Conservation (phyloP, 2,888 invertebrate genomes). For the Eristalis tenax region DNA sequence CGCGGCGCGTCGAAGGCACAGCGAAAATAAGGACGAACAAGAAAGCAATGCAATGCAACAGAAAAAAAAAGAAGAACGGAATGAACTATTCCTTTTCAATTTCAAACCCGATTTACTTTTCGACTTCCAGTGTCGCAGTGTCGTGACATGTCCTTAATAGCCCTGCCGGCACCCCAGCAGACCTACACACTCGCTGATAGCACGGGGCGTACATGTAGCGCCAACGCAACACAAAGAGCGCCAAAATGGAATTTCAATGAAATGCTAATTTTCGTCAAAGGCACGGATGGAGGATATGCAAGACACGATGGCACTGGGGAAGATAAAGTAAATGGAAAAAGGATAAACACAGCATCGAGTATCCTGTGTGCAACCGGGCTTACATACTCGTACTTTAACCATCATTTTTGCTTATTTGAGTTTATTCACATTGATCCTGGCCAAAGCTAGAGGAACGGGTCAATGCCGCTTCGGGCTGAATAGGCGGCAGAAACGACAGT, state of each 20-base stretch:
- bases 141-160: constrained; percentile 71
- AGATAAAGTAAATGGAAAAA: constrained; percentile 53
- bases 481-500: background rate
- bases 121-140: constrained; percentile 69
- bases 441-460: background rate
- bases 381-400: constrained; percentile 23
- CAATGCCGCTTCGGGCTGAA: background rate
- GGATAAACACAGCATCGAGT: constrained; percentile 31
- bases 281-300: constrained; percentile 67
- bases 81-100: constrained; percentile 70
- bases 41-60: background rate
- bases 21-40: background rate
- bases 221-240: constrained; percentile 51
- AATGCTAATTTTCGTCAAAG: constrained; percentile 69
- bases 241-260: constrained; percentile 71
- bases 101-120: constrained; percentile 72
- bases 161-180: constrained; percentile 53
- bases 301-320: constrained; percentile 55
- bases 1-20: constrained; percentile 4
- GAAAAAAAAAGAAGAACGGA: constrained; percentile 2
- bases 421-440: constrained; percentile 16
- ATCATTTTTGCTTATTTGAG: constrained; percentile 11
- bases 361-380: constrained; percentile 3
- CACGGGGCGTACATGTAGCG: constrained; percentile 40
- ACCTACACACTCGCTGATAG: constrained; percentile 10